These are phyloP conservation scores for Talpa occidentalis DNA, from an alignment of 2,113 vertebrate species.

Conservation along the genomic window DNA sequence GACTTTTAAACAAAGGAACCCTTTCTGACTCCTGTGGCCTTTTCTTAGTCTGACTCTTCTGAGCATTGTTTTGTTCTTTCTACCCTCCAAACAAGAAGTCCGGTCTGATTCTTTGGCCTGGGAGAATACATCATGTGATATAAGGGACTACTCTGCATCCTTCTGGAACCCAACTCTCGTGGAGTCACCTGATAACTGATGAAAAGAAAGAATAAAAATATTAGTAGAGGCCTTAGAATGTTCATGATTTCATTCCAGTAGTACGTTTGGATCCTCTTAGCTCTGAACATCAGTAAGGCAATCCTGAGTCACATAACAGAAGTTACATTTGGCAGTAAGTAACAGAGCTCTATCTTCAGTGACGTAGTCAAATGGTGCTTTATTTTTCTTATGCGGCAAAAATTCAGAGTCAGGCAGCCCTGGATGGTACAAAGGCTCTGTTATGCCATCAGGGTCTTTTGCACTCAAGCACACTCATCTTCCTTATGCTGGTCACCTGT, in stretches of 20 bases:
- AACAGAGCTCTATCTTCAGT: not conserved
- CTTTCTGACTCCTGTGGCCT: not conserved
- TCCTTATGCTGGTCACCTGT: not conserved
- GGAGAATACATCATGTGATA: not conserved
- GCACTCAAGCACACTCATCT: not conserved
- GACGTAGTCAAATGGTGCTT: not conserved
- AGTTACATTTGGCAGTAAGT: not conserved
- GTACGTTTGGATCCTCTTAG: not conserved
- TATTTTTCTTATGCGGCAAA: not conserved
- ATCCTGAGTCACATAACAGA: not conserved
- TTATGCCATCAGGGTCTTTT: not conserved
- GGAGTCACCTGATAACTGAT: not conserved
- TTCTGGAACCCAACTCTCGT: constrained; percentile 18
- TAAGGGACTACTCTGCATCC: not conserved
- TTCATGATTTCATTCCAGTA: not conserved
- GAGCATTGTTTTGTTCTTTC: not conserved
- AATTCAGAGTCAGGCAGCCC: not conserved
- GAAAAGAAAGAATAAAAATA: not conserved
- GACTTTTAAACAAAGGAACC: not conserved
- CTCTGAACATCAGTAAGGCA: not conserved
- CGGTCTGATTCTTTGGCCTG: not conserved
- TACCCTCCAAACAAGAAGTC: not conserved
- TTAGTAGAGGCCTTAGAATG: not conserved
- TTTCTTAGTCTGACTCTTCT: not conserved
- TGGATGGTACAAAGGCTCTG: not conserved